phyloP scores from a whole-genome alignment of 2,888 invertebrate genomes.

The Blastobasis lacticolella region DNA sequence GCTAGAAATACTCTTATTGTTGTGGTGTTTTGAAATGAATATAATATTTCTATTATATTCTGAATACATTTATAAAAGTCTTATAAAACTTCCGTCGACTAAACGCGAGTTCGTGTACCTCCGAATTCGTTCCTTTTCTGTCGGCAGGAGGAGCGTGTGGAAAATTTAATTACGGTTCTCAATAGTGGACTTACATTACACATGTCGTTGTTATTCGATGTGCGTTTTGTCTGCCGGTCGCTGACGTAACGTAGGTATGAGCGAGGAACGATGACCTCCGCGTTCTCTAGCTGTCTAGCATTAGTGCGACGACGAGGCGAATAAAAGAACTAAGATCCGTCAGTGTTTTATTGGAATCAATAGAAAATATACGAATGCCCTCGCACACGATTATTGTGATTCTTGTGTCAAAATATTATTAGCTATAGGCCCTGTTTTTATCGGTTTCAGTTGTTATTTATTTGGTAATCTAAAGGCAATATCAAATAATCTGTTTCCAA shows the following conservation, averaged over 20 bases:
- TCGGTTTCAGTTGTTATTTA: no score
- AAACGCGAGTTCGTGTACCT: slow-evolving; percentile 25
- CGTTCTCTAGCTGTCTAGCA: slow-evolving; percentile 31
- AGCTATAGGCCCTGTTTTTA: no score
- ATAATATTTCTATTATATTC: not conserved
- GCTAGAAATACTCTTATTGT: no score
- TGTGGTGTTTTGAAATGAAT: no score
- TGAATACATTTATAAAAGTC: not conserved
- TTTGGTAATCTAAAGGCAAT: no score
- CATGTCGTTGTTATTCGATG: slow-evolving; percentile 59
- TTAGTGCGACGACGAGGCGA: no score
- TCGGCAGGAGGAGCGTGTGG: slow-evolving; percentile 45
- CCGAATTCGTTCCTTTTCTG: slow-evolving; percentile 38
- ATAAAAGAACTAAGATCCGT: no score
- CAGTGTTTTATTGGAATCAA: no score
- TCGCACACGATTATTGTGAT: no score
- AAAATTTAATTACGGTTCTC: slow-evolving; percentile 65
- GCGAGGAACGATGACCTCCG: slow-evolving; percentile 58
- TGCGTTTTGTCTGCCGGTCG: slow-evolving; percentile 50
- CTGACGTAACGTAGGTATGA: slow-evolving; percentile 57
- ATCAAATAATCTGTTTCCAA: no score
- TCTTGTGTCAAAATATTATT: no score
- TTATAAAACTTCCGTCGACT: not conserved
- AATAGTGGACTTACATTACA: slow-evolving; percentile 32
- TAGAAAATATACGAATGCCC: no score